phyloP scores from a whole-genome alignment of 2,888 invertebrate genomes.

The Eucera pruinosa region DNA sequence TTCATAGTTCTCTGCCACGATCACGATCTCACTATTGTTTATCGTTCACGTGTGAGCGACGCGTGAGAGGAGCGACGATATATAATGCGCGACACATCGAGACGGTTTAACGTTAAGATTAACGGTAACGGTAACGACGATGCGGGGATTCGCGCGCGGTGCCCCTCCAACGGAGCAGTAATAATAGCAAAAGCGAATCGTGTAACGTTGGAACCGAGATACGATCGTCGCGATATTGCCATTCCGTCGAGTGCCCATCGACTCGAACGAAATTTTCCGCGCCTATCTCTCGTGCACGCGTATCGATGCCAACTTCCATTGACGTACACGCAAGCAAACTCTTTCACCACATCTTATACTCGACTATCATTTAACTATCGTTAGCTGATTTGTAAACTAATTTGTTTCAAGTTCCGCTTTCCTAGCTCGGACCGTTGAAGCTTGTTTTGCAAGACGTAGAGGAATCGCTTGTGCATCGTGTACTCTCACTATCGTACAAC shows the following conservation, averaged over 20 bases:
- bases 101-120: background rate
- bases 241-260: background rate
- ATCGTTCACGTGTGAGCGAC: too few relatives aligned
- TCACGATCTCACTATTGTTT: too few relatives aligned
- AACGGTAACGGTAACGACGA: background rate
- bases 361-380: background rate
- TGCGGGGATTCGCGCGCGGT: too few relatives aligned
- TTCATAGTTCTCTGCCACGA: constrained; percentile 16
- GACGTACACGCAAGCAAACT: constrained; percentile 35
- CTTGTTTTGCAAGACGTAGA: constrained; percentile 54
- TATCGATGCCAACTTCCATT: too few relatives aligned
- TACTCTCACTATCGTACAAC: constrained; percentile 7
- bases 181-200: too few relatives aligned
- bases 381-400: constrained; percentile 10
- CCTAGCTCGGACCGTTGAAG: constrained; percentile 50
- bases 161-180: too few relatives aligned
- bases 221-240: background rate
- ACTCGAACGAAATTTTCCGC: background rate
- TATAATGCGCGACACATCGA: too few relatives aligned
- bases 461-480: constrained; percentile 55
- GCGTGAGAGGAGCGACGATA: too few relatives aligned
- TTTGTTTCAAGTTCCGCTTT: constrained; percentile 52
- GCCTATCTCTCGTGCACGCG: too few relatives aligned
- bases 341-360: constrained; percentile 10
- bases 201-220: background rate